Base-by-base conservation (phyloP, 2,888 invertebrate species). In the Pollenia angustigena region DNA sequence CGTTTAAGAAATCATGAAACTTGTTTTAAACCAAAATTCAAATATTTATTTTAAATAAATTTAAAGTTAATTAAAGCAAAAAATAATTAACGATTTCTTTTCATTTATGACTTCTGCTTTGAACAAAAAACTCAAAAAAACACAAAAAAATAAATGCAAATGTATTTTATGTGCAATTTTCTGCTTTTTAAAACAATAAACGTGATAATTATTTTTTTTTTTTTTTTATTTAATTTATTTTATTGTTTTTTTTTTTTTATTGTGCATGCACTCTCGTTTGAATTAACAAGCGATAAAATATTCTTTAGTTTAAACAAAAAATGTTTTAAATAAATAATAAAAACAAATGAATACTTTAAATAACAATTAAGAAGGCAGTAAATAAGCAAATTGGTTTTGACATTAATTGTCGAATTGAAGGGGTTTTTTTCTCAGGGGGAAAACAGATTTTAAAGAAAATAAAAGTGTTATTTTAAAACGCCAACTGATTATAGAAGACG, bases 111-210 rank as follows among this genome's bases (percentile, higher is more conserved):
- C 10, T 64, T 64, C 3, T 16, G 60, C 7, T 56, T 44, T 7
- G 14, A 18, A 23, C 6, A 10, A 54, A 56, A 44, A 56, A 56
- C 8, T 50, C 16, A 46, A 46, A 32, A 32, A 0, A 32, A 32
- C 4, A 32, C 32, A 32, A 54, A n/a, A 66, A 54, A 54, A 18
- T 42, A 48, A 40, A 74, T 50, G 58, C n/a, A 50, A 75, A 75
- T 62, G 50, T 42, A 64, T 64, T 68, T 56, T 9, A 75, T 14
- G 2, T 42, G 66, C n/a, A n/a, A 52, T 71, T 62, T 58, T 79
- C n/a, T 64, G 6, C 23, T 46, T 64, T 56, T 66, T 56, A 16
- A 78, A 66, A 75, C 69, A 78, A 66, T 66, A 68, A 78, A 68
- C 68, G 12, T 58, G 78, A 78, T 68, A 54, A 32, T 76, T 56